phyloP scores from a whole-genome alignment of 1,140 invertebrate genomes.

The Cylas formicarius region DNA sequence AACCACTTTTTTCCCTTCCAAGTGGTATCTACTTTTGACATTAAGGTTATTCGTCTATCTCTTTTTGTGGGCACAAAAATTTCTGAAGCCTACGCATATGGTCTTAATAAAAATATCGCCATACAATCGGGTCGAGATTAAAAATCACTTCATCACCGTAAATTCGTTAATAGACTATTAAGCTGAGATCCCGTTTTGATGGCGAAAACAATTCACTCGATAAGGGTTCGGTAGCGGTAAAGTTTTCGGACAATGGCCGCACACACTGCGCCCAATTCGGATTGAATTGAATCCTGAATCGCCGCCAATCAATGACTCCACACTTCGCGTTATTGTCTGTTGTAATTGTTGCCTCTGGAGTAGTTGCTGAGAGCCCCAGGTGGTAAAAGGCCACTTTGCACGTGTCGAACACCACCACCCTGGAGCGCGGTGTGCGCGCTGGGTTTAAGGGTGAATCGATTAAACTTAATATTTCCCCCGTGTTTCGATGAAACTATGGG shows the following conservation, averaged over 20 bases:
- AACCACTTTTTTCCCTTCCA: too few relatives aligned
- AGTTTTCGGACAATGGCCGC: slow-evolving; percentile 28
- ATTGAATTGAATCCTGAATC: slow-evolving; percentile 39
- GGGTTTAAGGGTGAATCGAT: too few relatives aligned
- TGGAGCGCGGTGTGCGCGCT: too few relatives aligned
- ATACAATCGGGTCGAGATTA: too few relatives aligned
- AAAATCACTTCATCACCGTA: slow-evolving; percentile 20
- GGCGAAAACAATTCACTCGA: slow-evolving; percentile 20
- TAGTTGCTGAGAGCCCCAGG: slow-evolving; percentile 37
- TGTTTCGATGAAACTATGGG: too few relatives aligned
- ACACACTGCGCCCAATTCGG: slow-evolving; percentile 37
- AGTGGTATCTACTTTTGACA: too few relatives aligned
- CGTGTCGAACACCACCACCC: slow-evolving; percentile 12
- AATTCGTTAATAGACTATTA: slow-evolving; percentile 19
- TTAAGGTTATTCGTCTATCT: too few relatives aligned
- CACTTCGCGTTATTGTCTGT: slow-evolving; percentile 35
- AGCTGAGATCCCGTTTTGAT: slow-evolving; percentile 19
- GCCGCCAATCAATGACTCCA: slow-evolving; percentile 34
- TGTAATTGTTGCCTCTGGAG: slow-evolving; percentile 41
- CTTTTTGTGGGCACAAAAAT: too few relatives aligned
- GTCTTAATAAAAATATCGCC: too few relatives aligned
- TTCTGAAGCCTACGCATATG: too few relatives aligned
- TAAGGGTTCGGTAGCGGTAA: slow-evolving; percentile 25
- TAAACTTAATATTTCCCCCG: too few relatives aligned
- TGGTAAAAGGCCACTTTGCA: slow-evolving; percentile 38